A percentile compares a stretch with the other conserved stretches of the same genome.
Conservation (phyloP, 2,113 vertebrate genomes). For the Merops nubicus region DNA sequence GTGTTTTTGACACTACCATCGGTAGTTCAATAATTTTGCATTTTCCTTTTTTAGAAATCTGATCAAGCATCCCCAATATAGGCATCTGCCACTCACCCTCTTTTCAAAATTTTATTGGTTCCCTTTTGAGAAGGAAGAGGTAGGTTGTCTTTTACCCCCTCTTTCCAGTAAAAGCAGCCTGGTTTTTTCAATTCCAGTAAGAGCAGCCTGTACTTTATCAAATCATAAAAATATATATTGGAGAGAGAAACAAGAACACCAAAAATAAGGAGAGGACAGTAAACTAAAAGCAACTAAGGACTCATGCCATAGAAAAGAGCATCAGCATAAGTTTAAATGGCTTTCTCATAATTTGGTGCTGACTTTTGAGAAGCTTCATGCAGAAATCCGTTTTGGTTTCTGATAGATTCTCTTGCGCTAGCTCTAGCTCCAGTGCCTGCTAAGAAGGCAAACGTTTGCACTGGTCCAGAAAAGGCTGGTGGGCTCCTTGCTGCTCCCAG, state of each 20-base stretch:
- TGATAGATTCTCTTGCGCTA: not conserved
- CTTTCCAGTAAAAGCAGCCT: not conserved
- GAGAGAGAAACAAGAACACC: not conserved
- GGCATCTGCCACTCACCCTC: not conserved
- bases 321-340: not conserved
- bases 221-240: not conserved
- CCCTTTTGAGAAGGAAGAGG: not conserved
- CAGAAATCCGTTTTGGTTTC: not conserved
- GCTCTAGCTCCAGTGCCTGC: not conserved
- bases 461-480: not conserved
- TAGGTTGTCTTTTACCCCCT: not conserved
- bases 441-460: not conserved
- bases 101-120: not conserved
- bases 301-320: not conserved
- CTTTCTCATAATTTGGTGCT: not conserved
- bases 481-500: rapidly evolving
- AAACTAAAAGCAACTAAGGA: not conserved
- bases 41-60: not conserved
- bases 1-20: not conserved
- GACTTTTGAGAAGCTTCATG: not conserved
- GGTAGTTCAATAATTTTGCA: not conserved
- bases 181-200: not conserved
- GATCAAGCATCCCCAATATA: rapidly evolving
- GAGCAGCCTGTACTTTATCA: not conserved
- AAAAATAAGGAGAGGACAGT: not conserved